Evolutionary conservation across 53 echinoderm and acorn worm species (phyloP), one percentile per base, ranked within the genome.

Genomic region (Holothuria scabra): DNA sequence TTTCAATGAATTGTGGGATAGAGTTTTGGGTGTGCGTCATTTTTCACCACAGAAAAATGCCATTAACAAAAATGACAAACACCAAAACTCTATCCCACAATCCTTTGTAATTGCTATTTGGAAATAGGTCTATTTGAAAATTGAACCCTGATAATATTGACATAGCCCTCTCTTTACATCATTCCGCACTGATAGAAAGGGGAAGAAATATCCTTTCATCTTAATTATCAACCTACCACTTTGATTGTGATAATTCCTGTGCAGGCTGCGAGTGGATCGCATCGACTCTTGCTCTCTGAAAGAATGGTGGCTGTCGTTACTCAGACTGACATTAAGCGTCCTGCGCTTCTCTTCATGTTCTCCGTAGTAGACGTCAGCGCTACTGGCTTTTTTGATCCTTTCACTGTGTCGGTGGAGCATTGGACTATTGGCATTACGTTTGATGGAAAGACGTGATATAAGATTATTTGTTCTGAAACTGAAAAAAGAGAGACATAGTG

Each of bases 381-480:
- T 88, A 60, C 65, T 81, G 59, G 76, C 82, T 70, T 92, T 92
- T 66, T 92, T 92, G 62, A 91, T 76, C 31, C 92, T 90, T 75
- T 95, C 95, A 84, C 95, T 92, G 87, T 89, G 92, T n/a, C 96
- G 93, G 52, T 93, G 93, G 66, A 91, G 85, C 93, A 93, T 91
- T 13, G 93, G 91, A 44, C 92, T 90, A 82, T 96, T 91, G 81
- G 87, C 80, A 35, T 84, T 84, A 65, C 96, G 90, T 84, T 96
- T 96, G 85, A 96, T 96, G 74, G 96, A 96, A 71, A 96, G 90
- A 56, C 96, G 85, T 5, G 96, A 96, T 59, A 96, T 96, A 59
- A 96, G 90, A 66, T 89, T 96, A 86, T 93, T 96, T 30, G 93
- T 94, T 59, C 96, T 83, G 86, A 96, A 96, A 90, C 96, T 96